Evolutionary conservation across 2,113 vertebrate species (phyloP).

Genomic region (Ranitomeya imitator): DNA sequence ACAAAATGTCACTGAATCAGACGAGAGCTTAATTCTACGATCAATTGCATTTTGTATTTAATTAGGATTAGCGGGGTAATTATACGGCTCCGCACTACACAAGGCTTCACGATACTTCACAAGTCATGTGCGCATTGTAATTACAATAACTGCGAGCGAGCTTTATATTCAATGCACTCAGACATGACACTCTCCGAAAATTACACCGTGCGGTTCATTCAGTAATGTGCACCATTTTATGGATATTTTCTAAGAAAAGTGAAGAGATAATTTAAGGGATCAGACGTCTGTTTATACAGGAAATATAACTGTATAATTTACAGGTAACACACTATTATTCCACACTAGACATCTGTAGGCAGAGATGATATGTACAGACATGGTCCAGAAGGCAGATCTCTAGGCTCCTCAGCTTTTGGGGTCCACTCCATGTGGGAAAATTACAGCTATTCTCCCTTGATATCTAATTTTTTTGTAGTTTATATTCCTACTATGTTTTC

Average conservation of each 20-base stretch:
- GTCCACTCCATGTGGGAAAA: not conserved
- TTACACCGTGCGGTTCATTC: not conserved
- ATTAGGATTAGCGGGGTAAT: conserved; percentile 42
- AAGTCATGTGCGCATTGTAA: conserved; percentile 9
- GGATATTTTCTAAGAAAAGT: not conserved
- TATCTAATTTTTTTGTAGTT: too few relatives aligned
- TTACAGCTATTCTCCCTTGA: not conserved
- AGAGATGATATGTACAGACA: too few relatives aligned
- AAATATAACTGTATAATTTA: not conserved
- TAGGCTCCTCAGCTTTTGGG: not conserved
- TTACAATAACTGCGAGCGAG: not conserved
- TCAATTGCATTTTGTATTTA: conserved; percentile 38
- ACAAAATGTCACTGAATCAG: conserved; percentile 18
- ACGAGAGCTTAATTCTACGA: not conserved
- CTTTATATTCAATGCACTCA: not conserved
- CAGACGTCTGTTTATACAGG: not conserved
- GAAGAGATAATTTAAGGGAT: not conserved
- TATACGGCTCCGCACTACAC: conserved; percentile 10
- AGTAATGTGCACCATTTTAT: not conserved
- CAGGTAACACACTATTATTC: not conserved
- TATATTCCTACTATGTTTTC: too few relatives aligned
- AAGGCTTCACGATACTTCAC: conserved; percentile 18
- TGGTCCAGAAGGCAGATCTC: not conserved
- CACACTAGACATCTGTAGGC: not conserved
- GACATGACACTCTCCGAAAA: not conserved